Percentiles rank a stretch among this genome's conserved stretches.
Evolutionary conservation across 2,888 invertebrate genomes (phyloP).

Genomic region (Conchocele bisecta): DNA sequence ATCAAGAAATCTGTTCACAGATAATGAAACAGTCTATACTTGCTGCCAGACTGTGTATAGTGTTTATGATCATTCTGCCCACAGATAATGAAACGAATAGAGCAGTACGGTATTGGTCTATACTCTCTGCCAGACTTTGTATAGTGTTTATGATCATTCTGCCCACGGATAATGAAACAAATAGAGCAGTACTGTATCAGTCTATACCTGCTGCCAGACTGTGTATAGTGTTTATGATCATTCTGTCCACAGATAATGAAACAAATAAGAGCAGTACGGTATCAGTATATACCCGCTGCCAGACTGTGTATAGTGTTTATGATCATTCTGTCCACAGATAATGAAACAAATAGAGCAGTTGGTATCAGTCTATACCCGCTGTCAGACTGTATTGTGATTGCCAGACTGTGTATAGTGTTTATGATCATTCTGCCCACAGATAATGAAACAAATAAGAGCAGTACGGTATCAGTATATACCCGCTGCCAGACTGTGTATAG

Average conservation of each 20-base stretch:
- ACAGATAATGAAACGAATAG: neutral
- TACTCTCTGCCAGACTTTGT: neutral
- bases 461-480: slow-evolving; percentile 5
- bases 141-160: neutral
- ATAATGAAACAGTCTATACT: too few relatives aligned
- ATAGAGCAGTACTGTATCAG: slow-evolving; percentile 14
- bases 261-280: slow-evolving; percentile 94
- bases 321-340: too few relatives aligned
- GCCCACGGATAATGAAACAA: slow-evolving; percentile 90
- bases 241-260: slow-evolving; percentile 88
- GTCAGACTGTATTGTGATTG: too few relatives aligned
- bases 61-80: too few relatives aligned
- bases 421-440: too few relatives aligned
- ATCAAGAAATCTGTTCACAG: too few relatives aligned
- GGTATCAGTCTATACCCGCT: too few relatives aligned
- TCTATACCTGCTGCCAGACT: neutral
- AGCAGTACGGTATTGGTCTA: slow-evolving; percentile 8
- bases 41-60: too few relatives aligned
- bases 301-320: slow-evolving; percentile 90
- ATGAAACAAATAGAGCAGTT: slow-evolving; percentile 1
- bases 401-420: too few relatives aligned
- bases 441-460: slow-evolving; percentile 4
- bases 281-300: slow-evolving; percentile 97
- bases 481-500: neutral
- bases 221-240: neutral